Conservation (phyloP, 37 sponge, comb jelly and placozoan genomes). For the Aplysina aerophoba region DNA sequence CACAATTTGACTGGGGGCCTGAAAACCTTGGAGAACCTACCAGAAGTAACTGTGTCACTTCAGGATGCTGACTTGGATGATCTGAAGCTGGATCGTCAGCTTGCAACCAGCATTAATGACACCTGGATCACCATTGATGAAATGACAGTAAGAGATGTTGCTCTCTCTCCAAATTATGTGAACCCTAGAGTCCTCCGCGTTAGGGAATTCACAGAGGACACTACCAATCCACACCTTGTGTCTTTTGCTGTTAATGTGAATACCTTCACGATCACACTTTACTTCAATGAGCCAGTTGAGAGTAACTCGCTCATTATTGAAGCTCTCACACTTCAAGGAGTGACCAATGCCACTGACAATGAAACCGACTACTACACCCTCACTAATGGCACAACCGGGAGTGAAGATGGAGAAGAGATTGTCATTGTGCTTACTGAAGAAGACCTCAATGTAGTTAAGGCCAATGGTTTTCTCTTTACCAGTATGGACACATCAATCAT, state of each 20-base stretch:
- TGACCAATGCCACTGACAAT: slow-evolving; percentile 14
- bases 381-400: slow-evolving; percentile 52
- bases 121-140: slow-evolving; percentile 50
- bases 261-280: slow-evolving; percentile 37
- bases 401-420: slow-evolving; percentile 67
- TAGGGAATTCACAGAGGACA: slow-evolving; percentile 52
- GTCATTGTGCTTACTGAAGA: slow-evolving; percentile 48
- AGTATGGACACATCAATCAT: slow-evolving; percentile 63
- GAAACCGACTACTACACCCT: slow-evolving; percentile 51
- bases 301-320: slow-evolving; percentile 50
- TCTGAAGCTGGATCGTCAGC: slow-evolving; percentile 57
- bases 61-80: slow-evolving; percentile 55
- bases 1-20: slow-evolving; percentile 37
- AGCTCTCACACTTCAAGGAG: slow-evolving; percentile 79
- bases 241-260: slow-evolving; percentile 62
- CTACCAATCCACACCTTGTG: slow-evolving; percentile 63
- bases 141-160: slow-evolving; percentile 51
- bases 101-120: slow-evolving; percentile 61
- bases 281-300: slow-evolving; percentile 82
- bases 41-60: slow-evolving; percentile 53
- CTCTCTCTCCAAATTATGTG: slow-evolving; percentile 60
- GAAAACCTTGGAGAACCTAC: slow-evolving; percentile 36
- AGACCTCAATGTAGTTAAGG: slow-evolving; percentile 82
- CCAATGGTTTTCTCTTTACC: slow-evolving; percentile 44
- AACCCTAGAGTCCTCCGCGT: slow-evolving; percentile 14